phyloP scores from a whole-genome alignment of 2,113 vertebrate species.

The Hassar affinis region DNA sequence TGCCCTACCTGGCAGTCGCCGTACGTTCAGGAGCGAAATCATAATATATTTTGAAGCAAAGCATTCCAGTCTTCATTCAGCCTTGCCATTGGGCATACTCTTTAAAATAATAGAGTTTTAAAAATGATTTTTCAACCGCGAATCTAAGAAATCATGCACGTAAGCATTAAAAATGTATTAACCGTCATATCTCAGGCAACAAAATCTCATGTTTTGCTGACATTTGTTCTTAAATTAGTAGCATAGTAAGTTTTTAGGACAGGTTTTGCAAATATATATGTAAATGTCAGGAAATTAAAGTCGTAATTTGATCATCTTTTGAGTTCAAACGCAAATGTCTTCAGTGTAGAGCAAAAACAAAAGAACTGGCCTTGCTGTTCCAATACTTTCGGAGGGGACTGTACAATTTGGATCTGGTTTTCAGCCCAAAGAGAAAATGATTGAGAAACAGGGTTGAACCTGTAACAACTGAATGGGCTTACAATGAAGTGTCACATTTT shows the following conservation, averaged over 20 bases:
- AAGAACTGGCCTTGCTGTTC: neutral
- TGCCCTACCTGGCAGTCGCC: constrained; percentile 33
- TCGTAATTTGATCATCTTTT: neutral
- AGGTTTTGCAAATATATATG: neutral
- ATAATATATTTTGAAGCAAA: constrained; percentile 25
- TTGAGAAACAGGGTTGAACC: no score
- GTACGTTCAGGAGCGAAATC: constrained; percentile 26
- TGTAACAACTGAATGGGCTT: neutral
- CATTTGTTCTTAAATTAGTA: neutral
- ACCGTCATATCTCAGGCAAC: neutral
- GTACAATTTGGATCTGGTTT: neutral
- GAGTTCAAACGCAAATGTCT: neutral
- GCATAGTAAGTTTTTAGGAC: neutral
- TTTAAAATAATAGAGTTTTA: neutral
- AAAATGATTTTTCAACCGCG: neutral
- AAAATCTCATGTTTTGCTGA: neutral
- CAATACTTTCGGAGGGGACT: neutral
- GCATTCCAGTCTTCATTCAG: constrained; percentile 8
- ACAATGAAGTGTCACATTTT: neutral
- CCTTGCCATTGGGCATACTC: neutral
- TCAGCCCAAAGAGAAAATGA: neutral
- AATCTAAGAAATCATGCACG: neutral
- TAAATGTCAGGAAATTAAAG: neutral
- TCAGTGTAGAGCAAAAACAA: neutral
- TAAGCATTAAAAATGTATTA: neutral